Conservation (phyloP, 1,140 invertebrate genomes). For the Ditylenchus dipsaci region DNA sequence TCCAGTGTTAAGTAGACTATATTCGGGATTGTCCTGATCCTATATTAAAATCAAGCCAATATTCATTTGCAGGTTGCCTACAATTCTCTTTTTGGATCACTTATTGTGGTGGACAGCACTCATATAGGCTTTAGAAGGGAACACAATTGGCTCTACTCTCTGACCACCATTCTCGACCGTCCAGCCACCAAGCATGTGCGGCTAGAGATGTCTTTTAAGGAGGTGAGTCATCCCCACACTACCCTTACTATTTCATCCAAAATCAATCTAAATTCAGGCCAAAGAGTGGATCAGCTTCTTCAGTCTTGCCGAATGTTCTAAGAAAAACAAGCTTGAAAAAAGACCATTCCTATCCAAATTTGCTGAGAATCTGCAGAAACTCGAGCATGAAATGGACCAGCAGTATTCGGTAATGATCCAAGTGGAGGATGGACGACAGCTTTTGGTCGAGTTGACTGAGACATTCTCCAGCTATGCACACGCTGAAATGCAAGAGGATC, state of each 20-base stretch:
- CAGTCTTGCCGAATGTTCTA: background rate
- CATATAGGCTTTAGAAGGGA: conserved; percentile 19
- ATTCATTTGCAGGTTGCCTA: background rate
- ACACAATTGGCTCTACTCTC: conserved; percentile 9
- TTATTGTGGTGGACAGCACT: conserved; percentile 3
- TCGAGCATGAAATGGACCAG: background rate
- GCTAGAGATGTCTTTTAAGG: conserved; percentile 1
- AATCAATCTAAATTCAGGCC: background rate
- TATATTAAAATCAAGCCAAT: too few species aligned
- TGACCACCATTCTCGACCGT: background rate
- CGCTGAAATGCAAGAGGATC: background rate
- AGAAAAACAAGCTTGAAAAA: background rate
- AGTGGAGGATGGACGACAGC: background rate
- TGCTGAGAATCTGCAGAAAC: background rate
- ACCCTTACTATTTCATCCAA: background rate
- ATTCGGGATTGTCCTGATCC: too few species aligned
- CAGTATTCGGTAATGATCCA: background rate
- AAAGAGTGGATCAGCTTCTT: background rate
- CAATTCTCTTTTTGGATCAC: conserved; percentile 10
- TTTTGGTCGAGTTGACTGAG: background rate
- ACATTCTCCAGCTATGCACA: conserved; percentile 2
- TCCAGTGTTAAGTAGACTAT: too few species aligned
- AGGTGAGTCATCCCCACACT: background rate
- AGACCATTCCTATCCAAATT: background rate
- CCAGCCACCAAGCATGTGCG: background rate